Conservation (phyloP, 1,140 invertebrate species). For the Drosophila kohkoa region DNA sequence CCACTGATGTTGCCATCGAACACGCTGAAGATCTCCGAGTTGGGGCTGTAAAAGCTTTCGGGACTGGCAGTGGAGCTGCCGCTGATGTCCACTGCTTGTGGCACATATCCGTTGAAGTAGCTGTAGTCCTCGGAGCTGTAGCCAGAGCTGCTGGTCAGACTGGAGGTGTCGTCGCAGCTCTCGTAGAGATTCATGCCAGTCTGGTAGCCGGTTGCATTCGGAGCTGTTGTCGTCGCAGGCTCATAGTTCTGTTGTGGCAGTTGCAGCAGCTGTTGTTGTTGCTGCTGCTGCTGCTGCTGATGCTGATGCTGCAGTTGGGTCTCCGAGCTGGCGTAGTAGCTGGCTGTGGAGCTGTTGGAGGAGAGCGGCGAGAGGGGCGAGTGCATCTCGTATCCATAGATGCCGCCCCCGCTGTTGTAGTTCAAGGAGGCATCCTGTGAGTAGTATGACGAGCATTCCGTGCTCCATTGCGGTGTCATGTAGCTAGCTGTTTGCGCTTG, state of each 20-base stretch:
- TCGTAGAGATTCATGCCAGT: conserved; percentile 67
- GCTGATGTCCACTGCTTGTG: conserved; percentile 45
- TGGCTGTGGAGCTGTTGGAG: conserved; percentile 64
- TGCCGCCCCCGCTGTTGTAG: conserved; percentile 30
- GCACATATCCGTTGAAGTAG: conserved; percentile 64
- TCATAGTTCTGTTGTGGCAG: conserved; percentile 34
- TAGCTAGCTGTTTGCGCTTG: conserved; percentile 6
- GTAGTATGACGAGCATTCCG: conserved; percentile 36
- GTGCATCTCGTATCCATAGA: conserved; percentile 68
- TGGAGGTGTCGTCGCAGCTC: conserved; percentile 82
- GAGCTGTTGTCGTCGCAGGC: conserved; percentile 14
- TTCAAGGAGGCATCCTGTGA: conserved; percentile 26
- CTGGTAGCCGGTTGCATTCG: conserved; percentile 31
- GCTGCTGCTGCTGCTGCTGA: conserved; percentile 10
- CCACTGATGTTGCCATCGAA: conserved; percentile 64
- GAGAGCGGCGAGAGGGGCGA: conserved; percentile 70
- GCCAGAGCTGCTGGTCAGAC: conserved; percentile 70
- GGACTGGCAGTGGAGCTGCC: conserved; percentile 32
- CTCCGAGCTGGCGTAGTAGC: conserved; percentile 49
- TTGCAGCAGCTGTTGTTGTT: conserved; percentile 31
- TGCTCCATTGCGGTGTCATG: conserved; percentile 52
- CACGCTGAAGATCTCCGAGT: conserved; percentile 75
- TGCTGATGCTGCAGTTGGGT: conserved; percentile 37
- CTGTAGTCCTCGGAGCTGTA: conserved; percentile 78
- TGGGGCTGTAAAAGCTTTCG: conserved; percentile 66